Conservation (phyloP, 1,140 invertebrate genomes). For the Drosophila melanogaster region DNA sequence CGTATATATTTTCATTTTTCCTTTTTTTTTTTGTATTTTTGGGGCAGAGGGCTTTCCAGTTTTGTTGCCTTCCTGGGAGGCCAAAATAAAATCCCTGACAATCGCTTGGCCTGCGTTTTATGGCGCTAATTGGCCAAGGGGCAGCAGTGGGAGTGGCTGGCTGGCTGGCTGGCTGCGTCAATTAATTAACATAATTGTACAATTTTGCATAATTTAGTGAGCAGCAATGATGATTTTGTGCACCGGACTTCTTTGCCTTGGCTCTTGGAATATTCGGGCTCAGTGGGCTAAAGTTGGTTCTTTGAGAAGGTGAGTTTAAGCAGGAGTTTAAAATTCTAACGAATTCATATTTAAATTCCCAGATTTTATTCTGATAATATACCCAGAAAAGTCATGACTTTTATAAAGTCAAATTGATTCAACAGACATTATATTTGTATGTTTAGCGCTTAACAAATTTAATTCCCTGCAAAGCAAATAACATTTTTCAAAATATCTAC, state of each 20-base stretch:
- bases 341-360: neutral
- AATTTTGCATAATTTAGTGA: conserved; percentile 76
- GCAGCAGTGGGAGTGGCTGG: conserved; percentile 6
- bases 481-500: too few relatives aligned
- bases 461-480: neutral
- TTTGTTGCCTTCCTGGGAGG: conserved; percentile 22
- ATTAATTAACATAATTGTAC: conserved; percentile 82
- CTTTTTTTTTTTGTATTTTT: conserved; percentile 16
- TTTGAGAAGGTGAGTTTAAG: neutral
- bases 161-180: conserved; percentile 53
- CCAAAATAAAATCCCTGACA: conserved; percentile 60
- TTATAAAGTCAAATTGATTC: too few relatives aligned
- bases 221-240: conserved; percentile 46
- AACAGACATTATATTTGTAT: too few relatives aligned
- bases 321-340: too few relatives aligned
- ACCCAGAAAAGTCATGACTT: too few relatives aligned
- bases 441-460: neutral
- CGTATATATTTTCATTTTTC: conserved; percentile 6
- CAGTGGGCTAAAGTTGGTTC: neutral
- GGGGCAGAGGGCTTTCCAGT: neutral
- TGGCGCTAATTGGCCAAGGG: conserved; percentile 65
- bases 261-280: conserved; percentile 1
- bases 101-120: conserved; percentile 74
- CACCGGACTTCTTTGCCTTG: conserved; percentile 10
- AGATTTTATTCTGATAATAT: too few relatives aligned